A percentile compares a stretch with the other conserved stretches of the same genome.
phyloP scores from a whole-genome alignment of 2,113 vertebrate species.

The Sitta europaea region DNA sequence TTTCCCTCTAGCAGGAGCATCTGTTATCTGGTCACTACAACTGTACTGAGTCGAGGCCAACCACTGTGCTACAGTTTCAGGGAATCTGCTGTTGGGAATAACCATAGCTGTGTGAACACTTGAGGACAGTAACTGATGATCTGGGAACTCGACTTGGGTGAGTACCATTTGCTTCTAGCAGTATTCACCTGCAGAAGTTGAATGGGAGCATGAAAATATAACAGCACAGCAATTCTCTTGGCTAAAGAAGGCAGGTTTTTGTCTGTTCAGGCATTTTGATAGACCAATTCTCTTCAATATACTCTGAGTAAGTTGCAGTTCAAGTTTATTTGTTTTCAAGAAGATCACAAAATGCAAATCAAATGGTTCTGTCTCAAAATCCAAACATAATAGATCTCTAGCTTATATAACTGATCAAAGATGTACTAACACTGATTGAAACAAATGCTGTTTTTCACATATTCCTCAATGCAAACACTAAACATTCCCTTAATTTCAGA shows the following conservation, averaged over 20 bases:
- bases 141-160: background rate
- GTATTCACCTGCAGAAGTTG: background rate
- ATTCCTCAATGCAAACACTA: background rate
- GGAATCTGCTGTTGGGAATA: background rate
- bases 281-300: background rate
- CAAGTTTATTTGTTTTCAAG: background rate
- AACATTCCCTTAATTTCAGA: background rate
- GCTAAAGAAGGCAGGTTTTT: background rate
- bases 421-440: background rate
- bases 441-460: background rate
- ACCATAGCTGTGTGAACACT: background rate
- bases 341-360: background rate
- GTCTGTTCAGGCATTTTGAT: background rate
- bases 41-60: rapidly evolving
- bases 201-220: background rate
- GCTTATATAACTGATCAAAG: background rate
- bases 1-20: background rate
- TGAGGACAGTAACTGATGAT: background rate
- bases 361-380: background rate
- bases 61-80: background rate
- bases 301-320: background rate
- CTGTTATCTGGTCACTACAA: background rate
- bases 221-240: background rate
- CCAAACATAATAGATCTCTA: background rate
- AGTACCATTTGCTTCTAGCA: background rate